Base-by-base conservation (phyloP, 2,888 invertebrate genomes). In the Harpagoxenus sublaevis region DNA sequence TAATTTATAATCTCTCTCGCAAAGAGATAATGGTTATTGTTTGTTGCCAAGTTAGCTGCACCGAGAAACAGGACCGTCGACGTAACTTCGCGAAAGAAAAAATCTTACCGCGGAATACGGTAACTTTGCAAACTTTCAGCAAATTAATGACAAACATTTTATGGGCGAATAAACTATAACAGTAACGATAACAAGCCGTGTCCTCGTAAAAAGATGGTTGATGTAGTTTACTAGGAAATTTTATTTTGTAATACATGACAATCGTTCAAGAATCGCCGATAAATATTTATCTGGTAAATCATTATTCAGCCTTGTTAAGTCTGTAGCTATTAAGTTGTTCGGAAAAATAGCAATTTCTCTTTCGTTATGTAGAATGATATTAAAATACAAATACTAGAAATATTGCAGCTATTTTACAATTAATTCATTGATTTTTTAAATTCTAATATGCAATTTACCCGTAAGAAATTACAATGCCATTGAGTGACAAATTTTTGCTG, bases 1-100 rank as follows among this genome's bases (percentile, higher is more conserved):
- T 48, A 35, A 81, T 75, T 81, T 75, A 48, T 81, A 48, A 48
- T 53, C 55, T 71, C 55, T 71, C 55, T 42, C 4, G 15, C 53
- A 51, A 71, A 63, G 42, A 42, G 31, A 70, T 71, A n/a, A 71
- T 28, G 42, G 42, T 31, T 45, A 39, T 23, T 65, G 42, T 78
- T 57, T 23, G 35, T 68, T 10, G 23, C 15, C 55, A 55, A 78
- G 77, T 70, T 70, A 28, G 53, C 28, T n/a, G 15, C n/a, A 28
- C n/a, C 18, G 70, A 70, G 28, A 53, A 68, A 53, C 39, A 53
- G 12, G 6, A 66, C 39, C 31, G 45, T 8, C 31, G 66, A 4
- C 48, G 35, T 31, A 70, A 78, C 53, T 78, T 78, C 0, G n/a
- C n/a, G 48, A 12, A 70, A 70, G 39, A 53, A 66, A 78, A 73